These are phyloP conservation scores for Struthidea cinerea DNA, from an alignment of 2,113 vertebrate species.

Conservation along the genomic window DNA sequence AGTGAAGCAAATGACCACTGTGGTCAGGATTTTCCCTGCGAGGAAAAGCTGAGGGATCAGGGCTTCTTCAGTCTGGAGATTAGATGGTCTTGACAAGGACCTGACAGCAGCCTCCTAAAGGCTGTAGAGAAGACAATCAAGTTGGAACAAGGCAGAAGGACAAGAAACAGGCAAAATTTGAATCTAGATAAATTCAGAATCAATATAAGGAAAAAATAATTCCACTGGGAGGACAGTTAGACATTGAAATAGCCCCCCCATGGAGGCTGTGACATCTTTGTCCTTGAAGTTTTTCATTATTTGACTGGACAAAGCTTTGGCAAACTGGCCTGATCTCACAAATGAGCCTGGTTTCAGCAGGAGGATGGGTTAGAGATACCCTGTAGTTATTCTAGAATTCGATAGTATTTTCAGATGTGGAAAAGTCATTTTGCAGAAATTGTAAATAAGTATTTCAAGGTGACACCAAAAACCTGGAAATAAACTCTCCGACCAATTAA, in stretches of 20 bases:
- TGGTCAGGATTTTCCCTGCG: background rate
- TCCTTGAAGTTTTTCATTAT: background rate
- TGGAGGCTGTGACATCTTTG: background rate
- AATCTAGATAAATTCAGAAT: background rate
- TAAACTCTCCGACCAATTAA: background rate
- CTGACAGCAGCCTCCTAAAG: background rate
- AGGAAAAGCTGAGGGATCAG: background rate
- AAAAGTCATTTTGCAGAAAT: background rate
- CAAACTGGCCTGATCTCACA: background rate
- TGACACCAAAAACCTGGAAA: fast-evolving
- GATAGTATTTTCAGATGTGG: background rate
- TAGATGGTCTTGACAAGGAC: background rate
- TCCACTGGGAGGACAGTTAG: background rate
- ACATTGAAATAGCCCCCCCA: background rate
- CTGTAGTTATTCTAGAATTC: background rate
- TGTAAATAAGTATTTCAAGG: background rate
- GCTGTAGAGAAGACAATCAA: background rate
- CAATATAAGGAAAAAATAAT: background rate
- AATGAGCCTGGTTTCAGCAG: background rate
- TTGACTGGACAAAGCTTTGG: background rate
- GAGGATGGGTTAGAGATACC: background rate
- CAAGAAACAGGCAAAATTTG: background rate
- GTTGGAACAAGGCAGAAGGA: background rate
- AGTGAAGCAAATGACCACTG: background rate
- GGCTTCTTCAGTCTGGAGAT: background rate